Evolutionary conservation across 1,140 invertebrate species (phyloP).

Genomic region (Calephelis virginiensis): DNA sequence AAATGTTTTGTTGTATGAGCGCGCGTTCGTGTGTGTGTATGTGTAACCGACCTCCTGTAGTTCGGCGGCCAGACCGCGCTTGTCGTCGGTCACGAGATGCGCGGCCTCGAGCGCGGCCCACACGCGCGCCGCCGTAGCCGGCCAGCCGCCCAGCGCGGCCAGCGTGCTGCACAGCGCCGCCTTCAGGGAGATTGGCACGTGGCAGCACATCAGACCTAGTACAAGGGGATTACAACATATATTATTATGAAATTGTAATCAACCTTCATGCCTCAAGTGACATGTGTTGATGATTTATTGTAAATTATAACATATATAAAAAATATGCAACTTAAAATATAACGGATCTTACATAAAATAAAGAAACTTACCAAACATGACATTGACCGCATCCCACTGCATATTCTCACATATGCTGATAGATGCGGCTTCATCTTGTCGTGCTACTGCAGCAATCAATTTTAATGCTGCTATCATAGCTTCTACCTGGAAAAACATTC

Average conservation of each 20-base stretch:
- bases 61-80: conserved; percentile 84
- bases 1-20: no score
- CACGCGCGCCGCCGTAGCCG: conserved; percentile 86
- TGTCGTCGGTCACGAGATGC: conserved; percentile 86
- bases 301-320: no score
- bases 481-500: conserved; percentile 82
- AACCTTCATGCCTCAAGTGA: background rate
- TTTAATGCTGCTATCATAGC: conserved; percentile 89
- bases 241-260: background rate
- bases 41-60: conserved; percentile 75
- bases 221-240: background rate
- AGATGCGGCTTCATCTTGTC: conserved; percentile 87
- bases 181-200: conserved; percentile 91
- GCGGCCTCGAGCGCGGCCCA: conserved; percentile 94
- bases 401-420: conserved; percentile 91
- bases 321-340: no score
- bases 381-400: conserved; percentile 89
- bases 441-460: conserved; percentile 87
- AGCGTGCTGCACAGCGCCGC: conserved; percentile 88
- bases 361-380: conserved; percentile 81
- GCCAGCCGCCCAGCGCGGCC: conserved; percentile 86
- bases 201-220: conserved; percentile 88
- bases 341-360: background rate
- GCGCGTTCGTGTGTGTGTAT: background rate
- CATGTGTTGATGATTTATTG: no score